Percentiles rank a stretch among this genome's conserved stretches.
Conservation (phyloP, 2,888 invertebrate species). For the Suillia variegata region DNA sequence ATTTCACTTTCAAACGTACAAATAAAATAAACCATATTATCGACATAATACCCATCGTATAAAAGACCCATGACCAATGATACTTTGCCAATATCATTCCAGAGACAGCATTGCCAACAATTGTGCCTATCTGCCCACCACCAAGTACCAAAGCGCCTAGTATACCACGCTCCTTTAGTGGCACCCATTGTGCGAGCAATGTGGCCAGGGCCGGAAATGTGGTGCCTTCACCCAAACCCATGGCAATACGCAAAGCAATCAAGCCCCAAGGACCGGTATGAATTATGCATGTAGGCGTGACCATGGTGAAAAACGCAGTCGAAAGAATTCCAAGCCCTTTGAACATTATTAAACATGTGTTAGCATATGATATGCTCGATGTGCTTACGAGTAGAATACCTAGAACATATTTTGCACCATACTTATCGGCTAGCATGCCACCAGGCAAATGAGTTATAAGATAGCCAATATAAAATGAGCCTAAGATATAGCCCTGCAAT, state of each 20-base stretch:
- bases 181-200: conserved; percentile 79
- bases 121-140: conserved; percentile 69
- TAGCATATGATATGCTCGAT: no score
- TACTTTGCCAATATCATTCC: conserved; percentile 70
- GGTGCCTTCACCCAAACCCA: conserved; percentile 83
- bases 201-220: conserved; percentile 81
- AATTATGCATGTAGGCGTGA: conserved; percentile 19
- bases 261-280: conserved; percentile 63
- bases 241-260: conserved; percentile 71
- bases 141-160: conserved; percentile 78
- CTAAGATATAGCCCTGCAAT: conserved; percentile 74
- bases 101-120: conserved; percentile 67
- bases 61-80: conserved; percentile 76
- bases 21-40: conserved; percentile 72
- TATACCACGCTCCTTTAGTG: conserved; percentile 72
- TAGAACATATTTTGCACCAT: conserved; percentile 81
- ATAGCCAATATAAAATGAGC: conserved; percentile 83
- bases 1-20: conserved; percentile 60
- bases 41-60: conserved; percentile 72
- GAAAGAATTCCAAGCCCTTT: conserved; percentile 75
- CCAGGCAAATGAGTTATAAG: conserved; percentile 79
- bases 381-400: no score
- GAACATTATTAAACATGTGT: no score
- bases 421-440: conserved; percentile 75
- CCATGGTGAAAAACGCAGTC: conserved; percentile 63